phyloP scores from a whole-genome alignment of 1,140 invertebrate genomes.

The Drosophila elegans region DNA sequence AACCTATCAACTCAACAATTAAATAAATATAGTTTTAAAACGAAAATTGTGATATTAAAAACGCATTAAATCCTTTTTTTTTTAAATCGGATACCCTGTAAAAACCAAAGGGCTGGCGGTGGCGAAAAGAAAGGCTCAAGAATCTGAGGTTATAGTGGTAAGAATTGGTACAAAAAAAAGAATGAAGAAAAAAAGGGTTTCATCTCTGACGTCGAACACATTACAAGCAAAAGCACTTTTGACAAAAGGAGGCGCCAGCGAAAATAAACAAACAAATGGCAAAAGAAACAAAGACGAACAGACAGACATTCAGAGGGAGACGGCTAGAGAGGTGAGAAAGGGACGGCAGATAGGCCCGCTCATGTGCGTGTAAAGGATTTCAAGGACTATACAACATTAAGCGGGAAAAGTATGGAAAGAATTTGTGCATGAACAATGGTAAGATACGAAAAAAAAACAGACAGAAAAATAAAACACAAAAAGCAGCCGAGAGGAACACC shows the following conservation, averaged over 20 bases:
- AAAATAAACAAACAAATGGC: conserved; percentile 81
- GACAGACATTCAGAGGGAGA: conserved; percentile 19
- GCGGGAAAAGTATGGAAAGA: conserved; percentile 45
- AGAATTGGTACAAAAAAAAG: conserved; percentile 1
- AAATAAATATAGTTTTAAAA: too few relatives aligned
- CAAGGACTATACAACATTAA: conserved; percentile 77
- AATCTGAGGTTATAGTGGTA: conserved; percentile 10
- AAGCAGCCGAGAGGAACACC: conserved; percentile 29
- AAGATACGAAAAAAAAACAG: conserved; percentile 16
- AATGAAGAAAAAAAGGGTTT: conserved; percentile 17
- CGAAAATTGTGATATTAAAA: too few relatives aligned
- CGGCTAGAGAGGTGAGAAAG: conserved; percentile 1
- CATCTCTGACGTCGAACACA: conserved; percentile 75
- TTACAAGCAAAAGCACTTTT: conserved; percentile 83
- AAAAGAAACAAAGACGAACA: conserved; percentile 67
- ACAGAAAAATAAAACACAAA: conserved; percentile 30
- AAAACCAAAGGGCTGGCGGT: neutral
- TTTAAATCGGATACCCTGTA: too few relatives aligned
- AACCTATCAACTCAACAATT: too few relatives aligned
- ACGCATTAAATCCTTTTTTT: too few relatives aligned
- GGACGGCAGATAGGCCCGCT: conserved; percentile 50
- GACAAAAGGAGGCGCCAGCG: conserved; percentile 79
- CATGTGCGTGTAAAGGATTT: conserved; percentile 71
- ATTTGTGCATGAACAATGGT: conserved; percentile 79
- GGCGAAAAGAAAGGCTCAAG: conserved; percentile 16